Percentiles rank a stretch among this genome's conserved stretches.
phyloP scores from a whole-genome alignment of 2,113 vertebrate genomes.

The Arenaria interpres region DNA sequence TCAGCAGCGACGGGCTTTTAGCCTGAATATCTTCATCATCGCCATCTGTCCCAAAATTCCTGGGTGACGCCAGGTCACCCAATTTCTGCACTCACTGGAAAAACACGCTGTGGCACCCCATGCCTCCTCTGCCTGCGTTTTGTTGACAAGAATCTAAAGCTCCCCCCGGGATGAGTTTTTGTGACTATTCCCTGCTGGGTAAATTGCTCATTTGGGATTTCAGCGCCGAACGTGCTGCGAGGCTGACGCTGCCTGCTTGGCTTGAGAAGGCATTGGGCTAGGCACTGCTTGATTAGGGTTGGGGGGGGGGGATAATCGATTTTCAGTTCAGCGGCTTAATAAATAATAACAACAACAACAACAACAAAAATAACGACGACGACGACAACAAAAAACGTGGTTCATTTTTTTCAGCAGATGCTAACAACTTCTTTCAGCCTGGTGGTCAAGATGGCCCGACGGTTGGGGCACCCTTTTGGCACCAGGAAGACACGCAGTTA shows the following conservation, averaged over 20 bases:
- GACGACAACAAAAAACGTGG: background rate
- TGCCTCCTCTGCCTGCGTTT: background rate
- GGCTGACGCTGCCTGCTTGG: background rate
- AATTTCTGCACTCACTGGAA: background rate
- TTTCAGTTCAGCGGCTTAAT: slow-evolving; percentile 28
- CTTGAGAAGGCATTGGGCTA: background rate
- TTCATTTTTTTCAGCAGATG: background rate
- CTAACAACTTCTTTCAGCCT: background rate
- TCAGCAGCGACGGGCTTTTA: background rate
- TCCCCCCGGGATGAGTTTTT: background rate
- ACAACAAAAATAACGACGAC: background rate
- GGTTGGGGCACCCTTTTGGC: background rate
- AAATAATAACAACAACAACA: background rate
- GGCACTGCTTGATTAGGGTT: background rate
- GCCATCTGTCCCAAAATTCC: background rate
- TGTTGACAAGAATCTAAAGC: slow-evolving; percentile 20
- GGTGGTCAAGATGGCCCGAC: background rate
- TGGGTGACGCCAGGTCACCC: background rate
- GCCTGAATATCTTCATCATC: background rate
- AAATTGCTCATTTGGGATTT: background rate
- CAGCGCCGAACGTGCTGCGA: background rate
- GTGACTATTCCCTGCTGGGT: background rate
- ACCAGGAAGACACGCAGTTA: background rate
- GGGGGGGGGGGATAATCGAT: background rate
- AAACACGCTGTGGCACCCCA: background rate